Evolutionary conservation across 2,797 vertebrate genomes (phyloP).

Genomic region (Petrocephalus schoutedeni): DNA sequence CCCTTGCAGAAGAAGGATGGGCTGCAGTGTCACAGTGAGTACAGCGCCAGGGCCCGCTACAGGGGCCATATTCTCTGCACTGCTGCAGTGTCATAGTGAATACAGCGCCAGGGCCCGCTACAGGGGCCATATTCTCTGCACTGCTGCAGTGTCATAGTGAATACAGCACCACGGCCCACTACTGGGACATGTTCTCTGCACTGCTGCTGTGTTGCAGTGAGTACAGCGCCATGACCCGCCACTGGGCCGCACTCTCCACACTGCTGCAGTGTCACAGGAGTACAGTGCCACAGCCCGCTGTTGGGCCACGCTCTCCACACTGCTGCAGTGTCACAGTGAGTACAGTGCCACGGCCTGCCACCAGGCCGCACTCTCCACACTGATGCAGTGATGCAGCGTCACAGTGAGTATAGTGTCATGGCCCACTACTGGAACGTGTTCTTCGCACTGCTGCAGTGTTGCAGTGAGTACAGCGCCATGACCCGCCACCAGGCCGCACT

Average conservation of each 20-base stretch:
- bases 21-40: conserved; percentile 89
- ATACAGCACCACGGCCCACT: conserved; percentile 49
- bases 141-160: conserved; percentile 69
- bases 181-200: background rate
- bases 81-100: conserved; percentile 73
- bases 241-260: background rate
- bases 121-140: background rate
- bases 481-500: background rate
- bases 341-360: background rate
- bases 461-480: too few species aligned
- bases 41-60: conserved; percentile 26
- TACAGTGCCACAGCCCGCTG: background rate
- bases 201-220: background rate
- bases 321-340: background rate
- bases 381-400: conserved; percentile 78
- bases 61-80: background rate
- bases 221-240: background rate
- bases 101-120: conserved; percentile 41
- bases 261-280: background rate
- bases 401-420: conserved; percentile 73
- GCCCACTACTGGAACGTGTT: background rate
- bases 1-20: conserved; percentile 75
- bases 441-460: too few species aligned
- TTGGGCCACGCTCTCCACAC: background rate
- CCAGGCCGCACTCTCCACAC: background rate